phyloP scores from a whole-genome alignment of 2,113 vertebrate genomes.

The Philantomba maxwellii region DNA sequence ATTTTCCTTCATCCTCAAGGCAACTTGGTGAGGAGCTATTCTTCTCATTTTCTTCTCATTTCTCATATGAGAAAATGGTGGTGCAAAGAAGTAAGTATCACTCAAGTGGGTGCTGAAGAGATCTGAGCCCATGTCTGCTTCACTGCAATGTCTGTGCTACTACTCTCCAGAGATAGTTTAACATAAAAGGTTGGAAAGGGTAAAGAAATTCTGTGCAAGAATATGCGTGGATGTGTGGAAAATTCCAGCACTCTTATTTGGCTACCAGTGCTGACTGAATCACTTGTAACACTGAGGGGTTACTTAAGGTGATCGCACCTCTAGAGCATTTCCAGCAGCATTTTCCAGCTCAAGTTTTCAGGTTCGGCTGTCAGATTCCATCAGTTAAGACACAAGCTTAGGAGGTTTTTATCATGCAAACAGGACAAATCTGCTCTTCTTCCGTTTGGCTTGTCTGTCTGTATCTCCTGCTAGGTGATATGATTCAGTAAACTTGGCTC shows the following conservation, averaged over 20 bases:
- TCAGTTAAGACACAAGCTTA: slow-evolving; percentile 3
- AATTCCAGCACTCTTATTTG: background rate
- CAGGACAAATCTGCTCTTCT: slow-evolving; percentile 24
- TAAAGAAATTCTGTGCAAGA: background rate
- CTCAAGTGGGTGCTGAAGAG: background rate
- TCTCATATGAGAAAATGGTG: background rate
- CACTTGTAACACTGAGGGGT: background rate
- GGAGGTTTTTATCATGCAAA: slow-evolving; percentile 33
- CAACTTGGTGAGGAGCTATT: background rate
- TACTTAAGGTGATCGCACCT: background rate
- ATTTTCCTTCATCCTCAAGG: background rate
- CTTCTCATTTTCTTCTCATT: background rate
- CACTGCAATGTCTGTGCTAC: background rate
- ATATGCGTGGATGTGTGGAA: background rate
- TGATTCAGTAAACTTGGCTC: slow-evolving; percentile 42
- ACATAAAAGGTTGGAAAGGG: background rate
- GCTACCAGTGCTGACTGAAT: background rate
- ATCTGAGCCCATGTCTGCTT: background rate
- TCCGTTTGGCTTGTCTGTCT: background rate
- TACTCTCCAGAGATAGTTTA: background rate
- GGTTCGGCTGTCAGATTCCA: slow-evolving; percentile 33
- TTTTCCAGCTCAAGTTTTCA: slow-evolving; percentile 35
- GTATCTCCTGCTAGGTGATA: background rate
- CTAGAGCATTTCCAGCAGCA: background rate
- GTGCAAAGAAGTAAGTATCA: background rate